These are phyloP conservation scores for Ceyx margarethae DNA, from an alignment of 2,113 vertebrate species.

Conservation along the genomic window DNA sequence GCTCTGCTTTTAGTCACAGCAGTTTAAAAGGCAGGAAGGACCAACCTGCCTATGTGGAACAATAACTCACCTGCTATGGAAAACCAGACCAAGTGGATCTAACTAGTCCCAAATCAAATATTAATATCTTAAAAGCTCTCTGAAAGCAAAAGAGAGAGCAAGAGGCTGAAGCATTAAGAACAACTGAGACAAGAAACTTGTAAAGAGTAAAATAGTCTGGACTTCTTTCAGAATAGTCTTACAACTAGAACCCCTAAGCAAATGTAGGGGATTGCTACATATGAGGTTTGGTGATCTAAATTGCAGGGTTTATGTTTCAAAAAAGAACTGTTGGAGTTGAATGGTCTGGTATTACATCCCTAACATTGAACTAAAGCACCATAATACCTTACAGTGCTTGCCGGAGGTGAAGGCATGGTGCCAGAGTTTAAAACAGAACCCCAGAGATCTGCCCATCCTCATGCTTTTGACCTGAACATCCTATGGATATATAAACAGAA, in stretches of 20 bases:
- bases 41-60: background rate
- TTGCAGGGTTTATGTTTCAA: background rate
- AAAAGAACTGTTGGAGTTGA: background rate
- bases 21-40: background rate
- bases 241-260: background rate
- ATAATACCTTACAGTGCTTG: background rate
- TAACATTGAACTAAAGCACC: background rate
- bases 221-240: background rate
- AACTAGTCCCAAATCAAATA: background rate
- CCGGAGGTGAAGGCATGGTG: background rate
- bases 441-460: constrained; percentile 39
- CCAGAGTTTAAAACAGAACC: background rate
- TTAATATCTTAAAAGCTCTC: background rate
- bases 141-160: background rate
- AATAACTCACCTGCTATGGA: background rate
- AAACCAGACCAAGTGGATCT: background rate
- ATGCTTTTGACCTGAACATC: background rate
- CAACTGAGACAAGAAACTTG: background rate
- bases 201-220: background rate
- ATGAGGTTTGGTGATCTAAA: background rate
- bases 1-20: background rate
- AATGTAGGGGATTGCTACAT: background rate
- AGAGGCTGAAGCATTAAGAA: background rate
- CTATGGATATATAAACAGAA: background rate
- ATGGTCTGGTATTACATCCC: background rate